Evolutionary conservation across 2,113 vertebrate genomes (phyloP), one percentile per base, ranked within the genome.

Genomic region (Notothenia coriiceps): DNA sequence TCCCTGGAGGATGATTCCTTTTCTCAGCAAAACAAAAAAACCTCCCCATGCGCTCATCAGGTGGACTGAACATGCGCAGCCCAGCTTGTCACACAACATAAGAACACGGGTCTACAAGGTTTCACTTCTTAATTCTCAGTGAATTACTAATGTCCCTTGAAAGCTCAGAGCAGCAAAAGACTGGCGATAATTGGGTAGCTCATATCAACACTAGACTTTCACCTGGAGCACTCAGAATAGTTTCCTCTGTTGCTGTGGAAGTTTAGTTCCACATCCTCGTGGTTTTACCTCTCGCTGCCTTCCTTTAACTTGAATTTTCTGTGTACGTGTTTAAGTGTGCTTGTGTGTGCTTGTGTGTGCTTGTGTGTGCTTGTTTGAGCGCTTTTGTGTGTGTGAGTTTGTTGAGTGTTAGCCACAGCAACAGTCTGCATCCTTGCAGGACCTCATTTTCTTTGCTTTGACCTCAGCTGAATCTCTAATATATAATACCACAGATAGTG

Each of bases 111-210:
- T 54, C 64, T 57, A 56, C 20, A 60, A 70, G 65, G 71, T 90
- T 87, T 91, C 85, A 80, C 86, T 91, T 92, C 90, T 90, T 86
- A 50, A 74, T 85, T 83, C 88, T 71, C 60, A 35, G 61, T 64
- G 65, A 91, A 46, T 73, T 46, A 65, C 77, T 83, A 57, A 83
- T 78, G 49, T 83, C 77, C 74, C 72, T 63, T 88, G 73, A 87
- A 88, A 79, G 55, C 75, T 57, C 64, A 43, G 44, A 68, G 79
- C 11, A 62, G 52, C 69, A 52, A 0, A 57, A 70, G 50, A 71
- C 60, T 29, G 25, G 44, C 18, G 22, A 64, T 64, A 86, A 82
- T 60, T 50, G 57, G 82, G 78, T 78, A 70, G 70, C 74, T 82
- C n/a, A 6, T 35, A 55, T 86, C 54, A 63, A 35, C 18, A 63